These are phyloP conservation scores for Lamellibrachia columna DNA, from an alignment of 2,888 invertebrate genomes.

Conservation along the genomic window DNA sequence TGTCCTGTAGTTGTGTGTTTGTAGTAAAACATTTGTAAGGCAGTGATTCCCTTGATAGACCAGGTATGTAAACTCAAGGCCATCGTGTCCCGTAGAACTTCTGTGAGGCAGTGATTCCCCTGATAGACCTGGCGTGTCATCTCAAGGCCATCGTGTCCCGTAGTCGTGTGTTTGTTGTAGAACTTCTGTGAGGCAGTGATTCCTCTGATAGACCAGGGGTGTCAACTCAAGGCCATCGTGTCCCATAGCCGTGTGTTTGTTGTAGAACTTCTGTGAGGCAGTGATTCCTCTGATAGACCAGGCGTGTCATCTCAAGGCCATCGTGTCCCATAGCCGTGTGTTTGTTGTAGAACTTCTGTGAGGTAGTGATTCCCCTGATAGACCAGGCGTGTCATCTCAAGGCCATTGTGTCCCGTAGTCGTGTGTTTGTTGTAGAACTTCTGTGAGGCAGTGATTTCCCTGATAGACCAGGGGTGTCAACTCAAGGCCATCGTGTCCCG, in stretches of 20 bases:
- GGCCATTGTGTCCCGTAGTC: constrained; percentile 56
- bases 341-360: constrained; percentile 51
- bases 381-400: constrained; percentile 62
- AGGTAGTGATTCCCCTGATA: constrained; percentile 58
- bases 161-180: too few relatives aligned
- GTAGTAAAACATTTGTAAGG: constrained; percentile 54
- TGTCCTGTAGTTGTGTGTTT: too few relatives aligned
- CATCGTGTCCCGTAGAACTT: constrained; percentile 57
- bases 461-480: constrained; percentile 58
- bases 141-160: constrained; percentile 62
- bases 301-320: constrained; percentile 62
- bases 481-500: constrained; percentile 63
- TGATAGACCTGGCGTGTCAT: constrained; percentile 58
- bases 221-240: constrained; percentile 64
- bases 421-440: constrained; percentile 43
- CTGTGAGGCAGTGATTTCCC: constrained; percentile 59
- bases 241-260: constrained; percentile 32
- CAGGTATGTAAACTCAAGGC: constrained; percentile 62
- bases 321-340: constrained; percentile 51
- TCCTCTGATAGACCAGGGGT: constrained; percentile 57
- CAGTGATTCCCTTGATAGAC: constrained; percentile 57
- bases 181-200: constrained; percentile 61
- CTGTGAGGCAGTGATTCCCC: constrained; percentile 59
- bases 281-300: constrained; percentile 58
- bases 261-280: constrained; percentile 56